Evolutionary conservation across 2,888 invertebrate genomes (phyloP).

Genomic region (Neoascia interrupta): DNA sequence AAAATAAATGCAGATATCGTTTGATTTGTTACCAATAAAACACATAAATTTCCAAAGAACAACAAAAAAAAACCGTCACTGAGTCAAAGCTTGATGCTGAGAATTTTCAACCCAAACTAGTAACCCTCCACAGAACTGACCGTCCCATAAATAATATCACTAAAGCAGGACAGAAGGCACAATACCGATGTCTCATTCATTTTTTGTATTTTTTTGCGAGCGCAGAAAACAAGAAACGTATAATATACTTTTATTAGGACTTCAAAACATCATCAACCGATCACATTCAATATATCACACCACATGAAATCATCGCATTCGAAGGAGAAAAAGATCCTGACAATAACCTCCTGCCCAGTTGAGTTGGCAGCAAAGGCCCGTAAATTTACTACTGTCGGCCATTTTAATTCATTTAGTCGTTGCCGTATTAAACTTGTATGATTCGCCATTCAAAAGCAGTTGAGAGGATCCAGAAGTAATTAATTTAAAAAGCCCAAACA

Average conservation of each 20-base stretch:
- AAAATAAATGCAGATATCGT: neutral
- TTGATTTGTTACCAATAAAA: constrained; percentile 44
- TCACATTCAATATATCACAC: constrained; percentile 65
- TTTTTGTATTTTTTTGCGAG: constrained; percentile 10
- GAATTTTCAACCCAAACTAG: constrained; percentile 16
- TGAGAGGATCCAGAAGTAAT: constrained; percentile 39
- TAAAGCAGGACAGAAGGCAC: constrained; percentile 28
- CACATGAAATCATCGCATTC: constrained; percentile 59
- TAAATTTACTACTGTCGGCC: constrained; percentile 53
- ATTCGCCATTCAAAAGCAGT: constrained; percentile 14
- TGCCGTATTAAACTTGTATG: neutral
- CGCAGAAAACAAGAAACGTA: constrained; percentile 7
- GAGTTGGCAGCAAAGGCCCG: constrained; percentile 36
- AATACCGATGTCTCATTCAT: constrained; percentile 40
- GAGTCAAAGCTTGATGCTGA: constrained; percentile 59
- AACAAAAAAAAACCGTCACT: constrained; percentile 3
- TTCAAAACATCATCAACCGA: constrained; percentile 61
- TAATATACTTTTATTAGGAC: constrained; percentile 57
- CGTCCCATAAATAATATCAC: constrained; percentile 59
- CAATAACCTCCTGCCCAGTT: no score
- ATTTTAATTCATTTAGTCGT: constrained; percentile 51
- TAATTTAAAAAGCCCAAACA: constrained; percentile 50
- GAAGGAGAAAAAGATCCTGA: constrained; percentile 33
- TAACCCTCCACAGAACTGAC: constrained; percentile 47
- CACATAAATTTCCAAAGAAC: constrained; percentile 31